Conservation (phyloP, 2,113 vertebrate genomes). For the Fukomys damarensis region DNA sequence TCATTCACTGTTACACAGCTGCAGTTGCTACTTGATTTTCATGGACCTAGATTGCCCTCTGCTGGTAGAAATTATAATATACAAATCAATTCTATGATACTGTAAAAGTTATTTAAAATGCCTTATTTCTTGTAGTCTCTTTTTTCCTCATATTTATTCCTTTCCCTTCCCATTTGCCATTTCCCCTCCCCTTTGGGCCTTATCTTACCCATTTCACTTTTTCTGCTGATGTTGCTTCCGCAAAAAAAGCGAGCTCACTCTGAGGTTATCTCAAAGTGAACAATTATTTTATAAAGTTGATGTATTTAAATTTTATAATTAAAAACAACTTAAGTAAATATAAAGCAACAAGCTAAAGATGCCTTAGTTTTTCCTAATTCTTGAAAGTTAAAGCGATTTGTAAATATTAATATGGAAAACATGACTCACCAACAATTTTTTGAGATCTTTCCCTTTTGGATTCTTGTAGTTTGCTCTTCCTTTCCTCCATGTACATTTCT, state of each 20-base stretch:
- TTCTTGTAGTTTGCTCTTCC: not conserved
- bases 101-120: not conserved
- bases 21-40: not conserved
- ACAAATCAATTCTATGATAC: not conserved
- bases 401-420: not conserved
- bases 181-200: too few species aligned
- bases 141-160: too few species aligned
- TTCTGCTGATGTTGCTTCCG: not conserved
- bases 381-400: not conserved
- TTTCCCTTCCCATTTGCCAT: too few species aligned
- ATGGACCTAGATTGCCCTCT: slow-evolving; percentile 77
- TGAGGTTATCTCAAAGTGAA: not conserved
- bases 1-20: not conserved
- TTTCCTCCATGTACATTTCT: not conserved
- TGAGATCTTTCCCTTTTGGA: not conserved
- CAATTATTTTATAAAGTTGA: not conserved
- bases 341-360: not conserved
- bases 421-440: not conserved
- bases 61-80: slow-evolving; percentile 67
- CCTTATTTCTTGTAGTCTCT: not conserved
- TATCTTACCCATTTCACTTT: too few species aligned
- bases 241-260: not conserved
- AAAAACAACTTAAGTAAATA: not conserved
- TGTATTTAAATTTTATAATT: not conserved
- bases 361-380: not conserved